phyloP scores from a whole-genome alignment of 2,797 vertebrate species.

The Amazonetta brasiliensis region DNA sequence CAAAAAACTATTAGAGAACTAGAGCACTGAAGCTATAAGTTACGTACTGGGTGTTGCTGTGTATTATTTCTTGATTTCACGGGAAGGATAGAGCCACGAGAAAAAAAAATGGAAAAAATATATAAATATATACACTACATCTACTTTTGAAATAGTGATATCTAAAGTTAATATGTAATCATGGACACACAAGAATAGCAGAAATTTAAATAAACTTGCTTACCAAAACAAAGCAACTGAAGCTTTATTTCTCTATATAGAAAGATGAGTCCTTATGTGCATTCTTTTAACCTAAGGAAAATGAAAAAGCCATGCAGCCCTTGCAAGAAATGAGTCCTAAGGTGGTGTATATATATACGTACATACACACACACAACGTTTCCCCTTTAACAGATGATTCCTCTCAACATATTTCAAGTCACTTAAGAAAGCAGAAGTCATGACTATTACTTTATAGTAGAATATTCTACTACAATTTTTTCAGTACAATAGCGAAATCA shows the following conservation, averaged over 20 bases:
- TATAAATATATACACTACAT: background rate
- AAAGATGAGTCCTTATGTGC: slow-evolving; percentile 64
- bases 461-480: slow-evolving; percentile 37
- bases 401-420: background rate
- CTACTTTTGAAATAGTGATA: background rate
- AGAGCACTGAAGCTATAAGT: background rate
- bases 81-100: background rate
- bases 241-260: slow-evolving; percentile 72
- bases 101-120: slow-evolving; percentile 1
- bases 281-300: slow-evolving; percentile 76
- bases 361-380: background rate
- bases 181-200: slow-evolving; percentile 16
- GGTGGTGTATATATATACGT: background rate
- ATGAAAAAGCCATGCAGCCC: slow-evolving; percentile 70
- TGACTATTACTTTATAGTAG: slow-evolving; percentile 32
- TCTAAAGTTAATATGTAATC: background rate
- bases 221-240: slow-evolving; percentile 73
- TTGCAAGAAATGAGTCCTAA: slow-evolving; percentile 47
- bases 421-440: slow-evolving; percentile 41
- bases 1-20: background rate
- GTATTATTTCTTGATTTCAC: slow-evolving; percentile 5
- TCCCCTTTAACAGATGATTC: slow-evolving; percentile 11
- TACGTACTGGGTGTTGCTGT: background rate
- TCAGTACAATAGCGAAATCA: slow-evolving; percentile 33
- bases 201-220: slow-evolving; percentile 66